Percentiles rank a stretch among this genome's conserved stretches.
Evolutionary conservation across 1,140 invertebrate species (phyloP).

Genomic region (Bradysia coprophila): DNA sequence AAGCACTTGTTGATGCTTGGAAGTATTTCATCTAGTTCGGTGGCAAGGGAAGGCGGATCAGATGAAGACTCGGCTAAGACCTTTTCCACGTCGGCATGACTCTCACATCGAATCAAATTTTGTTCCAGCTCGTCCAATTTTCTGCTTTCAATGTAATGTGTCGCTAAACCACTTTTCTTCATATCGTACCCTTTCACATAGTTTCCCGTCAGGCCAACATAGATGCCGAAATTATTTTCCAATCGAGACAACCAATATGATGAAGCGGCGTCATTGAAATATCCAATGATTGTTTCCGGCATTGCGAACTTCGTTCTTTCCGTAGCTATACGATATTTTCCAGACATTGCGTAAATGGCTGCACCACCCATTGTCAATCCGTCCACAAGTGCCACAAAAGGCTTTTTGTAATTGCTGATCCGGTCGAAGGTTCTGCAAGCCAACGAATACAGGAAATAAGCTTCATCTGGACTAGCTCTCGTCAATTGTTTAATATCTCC

Average conservation of each 20-base stretch:
- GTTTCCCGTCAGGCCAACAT: constrained; percentile 76
- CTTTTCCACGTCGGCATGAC: constrained; percentile 35
- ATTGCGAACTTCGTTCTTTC: constrained; percentile 96
- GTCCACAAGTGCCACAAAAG: constrained; percentile 87
- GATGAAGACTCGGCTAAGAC: constrained; percentile 38
- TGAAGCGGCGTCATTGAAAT: constrained; percentile 95
- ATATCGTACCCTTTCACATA: constrained; percentile 69
- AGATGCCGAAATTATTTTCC: constrained; percentile 74
- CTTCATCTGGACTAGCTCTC: constrained; percentile 43
- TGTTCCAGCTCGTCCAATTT: constrained; percentile 47
- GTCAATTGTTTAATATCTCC: constrained; percentile 81
- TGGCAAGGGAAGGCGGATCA: no score
- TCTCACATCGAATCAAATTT: constrained; percentile 36
- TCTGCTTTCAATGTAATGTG: constrained; percentile 64
- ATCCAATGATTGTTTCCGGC: constrained; percentile 90
- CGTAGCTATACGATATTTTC: constrained; percentile 80
- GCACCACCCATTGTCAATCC: constrained; percentile 99
- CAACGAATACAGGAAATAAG: constrained; percentile 77
- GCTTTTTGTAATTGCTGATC: constrained; percentile 78
- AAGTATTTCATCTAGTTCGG: constrained; percentile 46
- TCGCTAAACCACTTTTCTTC: constrained; percentile 77
- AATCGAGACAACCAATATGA: constrained; percentile 80
- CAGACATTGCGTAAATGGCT: constrained; percentile 91
- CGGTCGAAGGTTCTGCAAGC: constrained; percentile 71
- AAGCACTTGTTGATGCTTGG: constrained; percentile 68